These are phyloP conservation scores for Lordiphosa clarofinis DNA, from an alignment of 1,140 invertebrate genomes.

Conservation along the genomic window DNA sequence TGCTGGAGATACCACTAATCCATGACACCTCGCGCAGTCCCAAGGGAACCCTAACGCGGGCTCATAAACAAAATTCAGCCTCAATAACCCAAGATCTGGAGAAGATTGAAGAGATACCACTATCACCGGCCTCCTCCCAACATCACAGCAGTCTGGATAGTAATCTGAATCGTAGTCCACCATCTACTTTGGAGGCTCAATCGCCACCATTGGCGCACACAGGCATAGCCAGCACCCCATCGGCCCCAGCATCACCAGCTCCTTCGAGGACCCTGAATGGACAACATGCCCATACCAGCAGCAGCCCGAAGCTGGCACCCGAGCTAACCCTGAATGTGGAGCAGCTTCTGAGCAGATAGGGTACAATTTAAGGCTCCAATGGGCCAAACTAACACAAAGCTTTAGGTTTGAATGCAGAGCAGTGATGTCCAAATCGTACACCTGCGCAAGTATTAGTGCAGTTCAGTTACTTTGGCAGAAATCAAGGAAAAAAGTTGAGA, in stretches of 20 bases:
- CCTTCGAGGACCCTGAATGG: conserved; percentile 64
- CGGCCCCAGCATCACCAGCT: conserved; percentile 69
- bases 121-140: conserved; percentile 77
- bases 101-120: conserved; percentile 85
- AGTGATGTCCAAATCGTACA: conserved; percentile 7
- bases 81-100: conserved; percentile 86
- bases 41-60: conserved; percentile 62
- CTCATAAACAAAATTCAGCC: conserved; percentile 86
- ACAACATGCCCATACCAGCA: conserved; percentile 40
- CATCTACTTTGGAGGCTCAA: conserved; percentile 65
- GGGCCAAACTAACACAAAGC: conserved; percentile 33
- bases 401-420: conserved; percentile 47
- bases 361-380: conserved; percentile 61
- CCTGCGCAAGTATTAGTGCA: too few species aligned
- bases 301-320: conserved; percentile 26
- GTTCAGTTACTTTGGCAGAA: too few species aligned
- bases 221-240: conserved; percentile 13
- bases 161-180: conserved; percentile 75
- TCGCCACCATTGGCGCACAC: conserved; percentile 45
- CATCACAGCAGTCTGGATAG: conserved; percentile 77
- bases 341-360: conserved; percentile 73
- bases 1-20: conserved; percentile 68
- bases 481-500: too few species aligned
- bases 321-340: conserved; percentile 73
- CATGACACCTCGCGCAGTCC: conserved; percentile 70